These are phyloP conservation scores for Aphodius sticticus DNA, from an alignment of 2,888 invertebrate species.

Conservation along the genomic window DNA sequence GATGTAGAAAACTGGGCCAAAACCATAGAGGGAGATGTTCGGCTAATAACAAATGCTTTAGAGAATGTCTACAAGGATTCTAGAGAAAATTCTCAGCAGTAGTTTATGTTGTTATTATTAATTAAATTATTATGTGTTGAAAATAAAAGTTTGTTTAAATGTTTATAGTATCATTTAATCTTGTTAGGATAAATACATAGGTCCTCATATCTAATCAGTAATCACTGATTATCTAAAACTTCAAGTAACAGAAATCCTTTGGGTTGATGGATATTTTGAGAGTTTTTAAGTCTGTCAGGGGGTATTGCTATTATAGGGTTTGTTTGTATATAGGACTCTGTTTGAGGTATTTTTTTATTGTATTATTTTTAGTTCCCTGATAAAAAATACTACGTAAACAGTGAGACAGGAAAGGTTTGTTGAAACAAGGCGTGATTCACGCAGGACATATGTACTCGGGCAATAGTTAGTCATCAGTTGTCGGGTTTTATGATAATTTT, in stretches of 20 bases:
- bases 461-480: neutral
- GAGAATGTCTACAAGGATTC: constrained; percentile 91
- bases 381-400: neutral
- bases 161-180: neutral
- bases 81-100: constrained; percentile 53
- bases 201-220: too few relatives aligned
- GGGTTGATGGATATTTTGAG: neutral
- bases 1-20: constrained; percentile 99
- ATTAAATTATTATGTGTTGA: neutral
- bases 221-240: too few relatives aligned
- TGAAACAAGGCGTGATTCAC: neutral
- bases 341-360: neutral
- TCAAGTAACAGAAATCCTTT: too few relatives aligned
- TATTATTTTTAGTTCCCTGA: neutral
- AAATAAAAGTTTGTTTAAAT: neutral
- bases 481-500: neutral
- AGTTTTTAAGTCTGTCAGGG: neutral
- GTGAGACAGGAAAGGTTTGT: neutral
- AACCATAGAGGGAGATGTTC: constrained; percentile 96
- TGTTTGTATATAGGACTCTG: neutral
- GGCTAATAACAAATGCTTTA: constrained; percentile 88
- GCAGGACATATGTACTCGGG: neutral
- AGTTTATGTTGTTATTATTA: neutral
- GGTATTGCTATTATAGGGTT: neutral
- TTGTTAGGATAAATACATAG: neutral